A percentile compares a stretch with the other conserved stretches of the same genome.
These are phyloP conservation scores for Anomalospiza imberbis DNA, from an alignment of 2,797 vertebrate genomes.

Conservation along the genomic window DNA sequence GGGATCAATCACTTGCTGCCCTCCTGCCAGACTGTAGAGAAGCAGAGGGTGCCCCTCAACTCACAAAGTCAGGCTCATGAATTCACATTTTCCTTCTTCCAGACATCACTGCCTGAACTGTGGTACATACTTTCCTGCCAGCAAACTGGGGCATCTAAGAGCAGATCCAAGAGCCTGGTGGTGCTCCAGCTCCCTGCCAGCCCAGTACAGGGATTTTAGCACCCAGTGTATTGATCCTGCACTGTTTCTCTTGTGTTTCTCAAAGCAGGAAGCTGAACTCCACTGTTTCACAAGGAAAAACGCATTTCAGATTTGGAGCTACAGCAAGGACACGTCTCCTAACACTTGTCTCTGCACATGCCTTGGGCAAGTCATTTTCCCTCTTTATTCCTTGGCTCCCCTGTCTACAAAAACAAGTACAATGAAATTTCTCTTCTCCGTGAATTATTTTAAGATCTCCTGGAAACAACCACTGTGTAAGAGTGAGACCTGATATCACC, in stretches of 20 bases:
- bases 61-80: not conserved
- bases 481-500: not conserved
- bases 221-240: accelerated
- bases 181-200: not conserved
- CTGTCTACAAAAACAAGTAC: conserved; percentile 1
- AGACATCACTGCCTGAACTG: not conserved
- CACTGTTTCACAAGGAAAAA: not conserved
- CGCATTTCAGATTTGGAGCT: not conserved
- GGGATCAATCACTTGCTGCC: not conserved
- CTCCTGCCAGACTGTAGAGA: not conserved
- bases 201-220: not conserved
- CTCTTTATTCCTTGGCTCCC: conserved; percentile 24
- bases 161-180: not conserved
- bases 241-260: not conserved
- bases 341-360: conserved; percentile 1
- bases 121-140: not conserved
- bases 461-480: not conserved
- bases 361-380: conserved; percentile 35
- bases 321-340: not conserved
- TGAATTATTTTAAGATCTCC: conserved; percentile 6
- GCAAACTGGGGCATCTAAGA: not conserved
- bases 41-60: not conserved
- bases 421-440: not conserved
- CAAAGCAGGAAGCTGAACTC: not conserved
- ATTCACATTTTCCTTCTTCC: not conserved